Base-by-base conservation (phyloP, 1,140 invertebrate species). In the Adelges cooleyi region DNA sequence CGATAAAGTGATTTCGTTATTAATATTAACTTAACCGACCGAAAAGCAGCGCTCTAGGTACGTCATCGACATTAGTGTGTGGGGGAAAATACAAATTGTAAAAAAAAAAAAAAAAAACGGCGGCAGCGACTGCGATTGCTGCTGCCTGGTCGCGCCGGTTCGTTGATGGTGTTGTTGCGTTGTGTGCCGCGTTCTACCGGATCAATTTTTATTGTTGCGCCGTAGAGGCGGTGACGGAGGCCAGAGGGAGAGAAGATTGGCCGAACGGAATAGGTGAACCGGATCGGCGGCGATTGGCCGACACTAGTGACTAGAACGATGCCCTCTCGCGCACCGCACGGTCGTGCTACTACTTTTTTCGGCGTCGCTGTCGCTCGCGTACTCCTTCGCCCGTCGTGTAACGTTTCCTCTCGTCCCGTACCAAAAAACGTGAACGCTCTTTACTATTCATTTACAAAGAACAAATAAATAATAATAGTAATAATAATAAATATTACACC, bases 191-290 rank as follows among this genome's bases (percentile, higher is more conserved):
- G 29, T 33, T 33, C 5, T 33, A 33, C 29, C 40, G 25, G 42
- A 62, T 62, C 56, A 62, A 62, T 62, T 62, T 62, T 62, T 62
- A 62, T 62, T 62, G 40, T 48, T 23, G 40, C 40, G 42, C 40
- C 9, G 40, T n/a, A n/a, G n/a, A n/a, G n/a, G n/a, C 23, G 9
- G 53, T 22, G 51, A 13, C 18, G 18, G 22, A 17, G 38, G 53
- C 13, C 17, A 8, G 56, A 48, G 56, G 42, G 56, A 29, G 56
- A 15, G 56, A 62, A 59, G 54, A 42, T 62, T 62, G 56, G 40
- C 56, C 25, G 56, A 62, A 62, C 56, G 56, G 56, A 62, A 48
- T 48, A 62, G 56, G 56, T 48, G 56, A 62, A 62, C 56, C 56
- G 56, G 56, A 62, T 62, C 56, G 42, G 23, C 56, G 25, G 56